phyloP scores from a whole-genome alignment of 2,113 vertebrate species.

The Setophaga kirtlandii region DNA sequence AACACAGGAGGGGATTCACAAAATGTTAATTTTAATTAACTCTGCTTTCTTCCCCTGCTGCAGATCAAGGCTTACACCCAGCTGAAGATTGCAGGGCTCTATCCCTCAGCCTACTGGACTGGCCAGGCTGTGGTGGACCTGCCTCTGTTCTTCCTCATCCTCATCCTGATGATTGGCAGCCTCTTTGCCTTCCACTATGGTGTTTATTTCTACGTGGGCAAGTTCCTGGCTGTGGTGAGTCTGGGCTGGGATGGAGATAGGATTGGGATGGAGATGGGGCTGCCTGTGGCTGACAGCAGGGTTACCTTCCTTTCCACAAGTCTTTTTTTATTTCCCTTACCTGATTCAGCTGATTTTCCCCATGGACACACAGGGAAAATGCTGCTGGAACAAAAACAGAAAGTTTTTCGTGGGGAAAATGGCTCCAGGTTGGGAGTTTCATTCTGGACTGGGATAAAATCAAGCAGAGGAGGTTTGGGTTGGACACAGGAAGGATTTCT shows the following conservation, averaged over 20 bases:
- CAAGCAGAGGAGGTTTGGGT: not conserved
- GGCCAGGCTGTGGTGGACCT: conserved; percentile 90
- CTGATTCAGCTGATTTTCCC: not conserved
- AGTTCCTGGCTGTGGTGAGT: conserved; percentile 88
- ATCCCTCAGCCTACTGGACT: conserved; percentile 95
- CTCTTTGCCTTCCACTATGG: conserved; percentile 90
- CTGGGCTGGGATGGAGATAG: not conserved
- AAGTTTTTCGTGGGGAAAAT: rapidly evolving
- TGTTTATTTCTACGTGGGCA: conserved; percentile 83
- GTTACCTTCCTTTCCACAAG: rapidly evolving
- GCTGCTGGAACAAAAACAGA: not conserved
- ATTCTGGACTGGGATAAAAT: not conserved
- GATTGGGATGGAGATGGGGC: no score
- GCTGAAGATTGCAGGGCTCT: conserved; percentile 90
- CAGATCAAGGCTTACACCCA: conserved; percentile 94
- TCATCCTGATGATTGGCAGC: conserved; percentile 84
- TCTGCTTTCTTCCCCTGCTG: rapidly evolving
- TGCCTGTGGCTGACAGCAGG: no score
- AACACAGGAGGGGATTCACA: rapidly evolving
- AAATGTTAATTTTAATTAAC: rapidly evolving
- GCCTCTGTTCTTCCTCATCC: conserved; percentile 87
- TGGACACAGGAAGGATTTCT: not conserved
- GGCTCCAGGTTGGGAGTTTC: not conserved
- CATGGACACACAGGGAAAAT: rapidly evolving
- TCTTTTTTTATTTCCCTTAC: rapidly evolving